Percentiles rank a stretch among this genome's conserved stretches.
phyloP scores from a whole-genome alignment of 2,797 vertebrate species.

The Poecilia velifera region DNA sequence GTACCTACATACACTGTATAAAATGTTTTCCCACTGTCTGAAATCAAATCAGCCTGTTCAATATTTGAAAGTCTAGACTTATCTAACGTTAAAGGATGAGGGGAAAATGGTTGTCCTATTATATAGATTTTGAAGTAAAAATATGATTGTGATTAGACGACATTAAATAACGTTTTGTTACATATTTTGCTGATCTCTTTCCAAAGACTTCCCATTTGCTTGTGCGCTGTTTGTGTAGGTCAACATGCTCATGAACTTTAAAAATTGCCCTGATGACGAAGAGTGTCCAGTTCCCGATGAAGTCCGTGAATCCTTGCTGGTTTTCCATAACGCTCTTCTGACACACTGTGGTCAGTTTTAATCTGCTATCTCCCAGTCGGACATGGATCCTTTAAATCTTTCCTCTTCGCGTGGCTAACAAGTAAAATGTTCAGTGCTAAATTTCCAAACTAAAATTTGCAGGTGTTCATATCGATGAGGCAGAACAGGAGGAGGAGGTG shows the following conservation, averaged over 20 bases:
- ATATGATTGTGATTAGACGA: background rate
- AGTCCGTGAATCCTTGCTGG: constrained; percentile 81
- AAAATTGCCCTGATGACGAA: constrained; percentile 83
- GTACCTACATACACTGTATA: background rate
- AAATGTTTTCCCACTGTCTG: background rate
- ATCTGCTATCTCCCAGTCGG: background rate
- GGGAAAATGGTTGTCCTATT: background rate
- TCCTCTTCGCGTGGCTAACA: background rate
- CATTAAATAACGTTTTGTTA: background rate
- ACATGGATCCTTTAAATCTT: background rate
- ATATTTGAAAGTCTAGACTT: background rate
- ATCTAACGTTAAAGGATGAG: background rate
- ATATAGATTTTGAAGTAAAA: background rate
- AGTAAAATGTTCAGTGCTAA: background rate
- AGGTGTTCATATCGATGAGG: constrained; percentile 88
- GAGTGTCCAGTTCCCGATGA: constrained; percentile 87
- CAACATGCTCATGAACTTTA: constrained; percentile 95
- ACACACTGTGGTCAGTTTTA: constrained; percentile 88
- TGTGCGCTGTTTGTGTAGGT: constrained; percentile 76
- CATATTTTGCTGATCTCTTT: background rate
- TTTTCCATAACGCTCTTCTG: constrained; percentile 88
- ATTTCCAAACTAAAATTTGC: constrained; percentile 11
- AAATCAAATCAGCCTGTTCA: background rate
- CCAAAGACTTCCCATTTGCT: background rate
- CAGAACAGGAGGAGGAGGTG: constrained; percentile 86